Conservation (phyloP, 1,140 invertebrate species). For the Bombyx mandarina region DNA sequence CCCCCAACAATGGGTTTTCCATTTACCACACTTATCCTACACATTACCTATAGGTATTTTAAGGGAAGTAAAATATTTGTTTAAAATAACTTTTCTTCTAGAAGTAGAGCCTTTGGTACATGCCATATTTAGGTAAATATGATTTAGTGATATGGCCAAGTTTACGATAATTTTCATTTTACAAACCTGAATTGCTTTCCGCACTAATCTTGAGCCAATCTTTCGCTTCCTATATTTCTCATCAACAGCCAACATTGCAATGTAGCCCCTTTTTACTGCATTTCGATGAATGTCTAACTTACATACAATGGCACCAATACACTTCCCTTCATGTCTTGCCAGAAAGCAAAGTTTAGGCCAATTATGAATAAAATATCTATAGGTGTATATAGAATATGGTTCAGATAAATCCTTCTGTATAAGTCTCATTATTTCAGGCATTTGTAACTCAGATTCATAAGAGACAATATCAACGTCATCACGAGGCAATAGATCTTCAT, state of each 20-base stretch:
- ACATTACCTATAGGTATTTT: no score
- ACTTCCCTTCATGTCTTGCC: constrained; percentile 87
- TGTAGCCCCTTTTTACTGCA: constrained; percentile 94
- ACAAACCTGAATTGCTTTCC: constrained; percentile 82
- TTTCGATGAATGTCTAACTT: constrained; percentile 97
- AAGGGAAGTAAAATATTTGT: no score
- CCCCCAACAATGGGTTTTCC: no score
- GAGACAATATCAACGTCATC: constrained; percentile 62
- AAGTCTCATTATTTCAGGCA: constrained; percentile 91
- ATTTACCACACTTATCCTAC: no score
- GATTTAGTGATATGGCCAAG: no score
- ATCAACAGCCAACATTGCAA: constrained; percentile 99
- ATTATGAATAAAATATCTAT: constrained; percentile 99
- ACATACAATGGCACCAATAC: constrained; percentile 98
- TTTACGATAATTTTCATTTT: no score
- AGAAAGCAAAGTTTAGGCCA: constrained; percentile 99
- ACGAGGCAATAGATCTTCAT: constrained; percentile 21
- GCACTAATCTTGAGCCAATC: constrained; percentile 86
- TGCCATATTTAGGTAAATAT: no score
- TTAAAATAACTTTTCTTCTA: no score
- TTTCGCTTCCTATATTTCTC: constrained; percentile 94
- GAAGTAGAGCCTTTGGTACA: no score
- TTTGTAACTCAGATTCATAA: constrained; percentile 68
- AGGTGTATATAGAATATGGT: constrained; percentile 99
- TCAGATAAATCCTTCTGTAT: constrained; percentile 99